Conservation (phyloP, 2,797 vertebrate species). For the Sebastes wilsoni region DNA sequence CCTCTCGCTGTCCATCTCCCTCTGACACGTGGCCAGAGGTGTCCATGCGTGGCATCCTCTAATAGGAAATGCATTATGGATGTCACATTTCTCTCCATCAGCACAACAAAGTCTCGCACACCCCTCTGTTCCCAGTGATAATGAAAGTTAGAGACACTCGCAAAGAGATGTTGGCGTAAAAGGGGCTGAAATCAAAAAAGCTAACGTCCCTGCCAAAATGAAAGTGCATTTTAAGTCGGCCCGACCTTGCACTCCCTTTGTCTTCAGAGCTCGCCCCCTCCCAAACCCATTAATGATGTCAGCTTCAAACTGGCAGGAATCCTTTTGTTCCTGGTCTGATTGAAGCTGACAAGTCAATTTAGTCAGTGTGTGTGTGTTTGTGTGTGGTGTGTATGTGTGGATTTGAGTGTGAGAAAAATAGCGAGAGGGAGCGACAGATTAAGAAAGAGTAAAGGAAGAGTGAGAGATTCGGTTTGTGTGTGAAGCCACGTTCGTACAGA, state of each 20-base stretch:
- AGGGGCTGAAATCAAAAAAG: conserved; percentile 69
- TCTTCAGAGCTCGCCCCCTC: conserved; percentile 73
- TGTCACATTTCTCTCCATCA: conserved; percentile 82
- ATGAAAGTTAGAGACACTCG: conserved; percentile 74
- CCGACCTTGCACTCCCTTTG: conserved; percentile 75
- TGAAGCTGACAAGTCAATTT: conserved; percentile 85
- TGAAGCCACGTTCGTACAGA: conserved; percentile 29
- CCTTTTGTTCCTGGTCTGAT: conserved; percentile 80
- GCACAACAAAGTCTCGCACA: conserved; percentile 74
- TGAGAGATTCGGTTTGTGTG: conserved; percentile 37
- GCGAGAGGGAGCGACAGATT: conserved; percentile 38
- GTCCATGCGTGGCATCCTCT: conserved; percentile 73
- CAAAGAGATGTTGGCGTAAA: conserved; percentile 57
- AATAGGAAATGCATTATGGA: conserved; percentile 84
- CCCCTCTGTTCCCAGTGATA: conserved; percentile 70
- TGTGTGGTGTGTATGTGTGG: conserved; percentile 54
- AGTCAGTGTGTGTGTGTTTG: conserved; percentile 56
- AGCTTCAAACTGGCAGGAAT: conserved; percentile 79
- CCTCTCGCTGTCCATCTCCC: conserved; percentile 71
- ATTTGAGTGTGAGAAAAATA: conserved; percentile 41
- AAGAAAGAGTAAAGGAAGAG: conserved; percentile 47
- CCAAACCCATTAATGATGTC: conserved; percentile 78
- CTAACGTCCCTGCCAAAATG: conserved; percentile 72
- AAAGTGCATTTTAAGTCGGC: conserved; percentile 77
- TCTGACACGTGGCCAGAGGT: conserved; percentile 77